These are phyloP conservation scores for Halcyon senegalensis DNA, from an alignment of 2,113 vertebrate genomes.

Conservation along the genomic window DNA sequence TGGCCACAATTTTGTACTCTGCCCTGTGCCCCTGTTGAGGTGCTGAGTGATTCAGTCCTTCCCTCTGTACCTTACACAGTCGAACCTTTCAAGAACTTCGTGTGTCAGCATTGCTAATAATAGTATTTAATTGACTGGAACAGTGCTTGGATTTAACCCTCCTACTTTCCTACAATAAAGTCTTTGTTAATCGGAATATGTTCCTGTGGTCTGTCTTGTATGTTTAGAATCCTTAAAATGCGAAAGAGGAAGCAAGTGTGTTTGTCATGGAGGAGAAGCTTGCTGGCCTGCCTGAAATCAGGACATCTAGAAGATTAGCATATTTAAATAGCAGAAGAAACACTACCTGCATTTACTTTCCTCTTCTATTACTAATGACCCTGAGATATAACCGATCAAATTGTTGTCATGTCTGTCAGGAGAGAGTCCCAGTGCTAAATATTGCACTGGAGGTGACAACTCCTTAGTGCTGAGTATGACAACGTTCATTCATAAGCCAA, in stretches of 20 bases:
- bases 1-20: neutral
- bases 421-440: neutral
- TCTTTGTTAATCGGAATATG: neutral
- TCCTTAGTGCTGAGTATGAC: neutral
- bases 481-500: neutral
- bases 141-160: constrained; percentile 3
- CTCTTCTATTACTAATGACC: neutral
- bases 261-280: neutral
- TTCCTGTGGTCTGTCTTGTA: neutral
- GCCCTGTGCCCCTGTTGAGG: neutral
- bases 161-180: constrained; percentile 16
- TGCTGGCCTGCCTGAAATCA: neutral
- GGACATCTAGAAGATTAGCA: neutral
- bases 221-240: constrained; percentile 14
- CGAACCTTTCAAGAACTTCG: neutral
- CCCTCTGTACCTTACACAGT: neutral
- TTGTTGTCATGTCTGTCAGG: neutral
- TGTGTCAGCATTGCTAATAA: neutral
- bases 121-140: constrained; percentile 13
- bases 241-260: neutral
- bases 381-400: neutral
- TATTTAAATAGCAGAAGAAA: neutral
- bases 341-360: neutral
- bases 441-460: neutral
- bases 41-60: neutral